Percentiles rank a stretch among this genome's conserved stretches.
These are phyloP conservation scores for Plotosus lineatus DNA, from an alignment of 2,113 vertebrate species.

Conservation along the genomic window DNA sequence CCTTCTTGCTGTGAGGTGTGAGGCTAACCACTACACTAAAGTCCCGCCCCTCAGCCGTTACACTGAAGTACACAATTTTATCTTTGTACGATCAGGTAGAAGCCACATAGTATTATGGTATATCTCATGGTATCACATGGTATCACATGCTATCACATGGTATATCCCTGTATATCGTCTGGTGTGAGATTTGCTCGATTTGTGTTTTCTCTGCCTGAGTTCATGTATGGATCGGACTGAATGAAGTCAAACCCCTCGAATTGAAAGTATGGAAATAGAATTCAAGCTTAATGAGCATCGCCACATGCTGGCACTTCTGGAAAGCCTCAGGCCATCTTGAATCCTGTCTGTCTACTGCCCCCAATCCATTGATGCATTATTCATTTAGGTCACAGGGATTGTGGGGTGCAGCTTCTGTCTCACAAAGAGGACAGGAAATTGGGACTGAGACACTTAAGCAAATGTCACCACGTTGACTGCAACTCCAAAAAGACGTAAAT, in stretches of 20 bases:
- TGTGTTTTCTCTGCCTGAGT: not conserved
- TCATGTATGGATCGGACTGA: not conserved
- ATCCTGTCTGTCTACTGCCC: constrained; percentile 34
- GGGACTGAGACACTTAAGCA: constrained; percentile 14
- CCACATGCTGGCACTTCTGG: constrained; percentile 7
- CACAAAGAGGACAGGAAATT: constrained; percentile 18
- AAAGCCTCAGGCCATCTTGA: constrained; percentile 26
- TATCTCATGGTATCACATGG: not conserved
- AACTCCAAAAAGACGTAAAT: constrained; percentile 28
- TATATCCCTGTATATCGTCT: not conserved
- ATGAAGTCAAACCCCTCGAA: not conserved
- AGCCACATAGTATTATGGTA: not conserved
- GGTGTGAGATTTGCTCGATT: not conserved
- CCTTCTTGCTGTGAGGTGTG: too few relatives aligned
- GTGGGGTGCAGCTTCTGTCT: constrained; percentile 28
- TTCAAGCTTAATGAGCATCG: constrained; percentile 45
- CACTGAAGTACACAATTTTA: not conserved
- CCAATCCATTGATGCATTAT: constrained; percentile 62
- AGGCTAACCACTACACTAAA: too few relatives aligned
- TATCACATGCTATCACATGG: too few relatives aligned
- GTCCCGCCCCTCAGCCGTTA: not conserved
- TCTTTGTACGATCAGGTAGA: not conserved
- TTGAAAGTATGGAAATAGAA: constrained; percentile 48
- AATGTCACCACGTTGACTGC: constrained; percentile 21
- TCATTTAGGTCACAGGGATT: constrained; percentile 40